Base-by-base conservation (phyloP, 2,888 invertebrate species). In the Troilus luridus region DNA sequence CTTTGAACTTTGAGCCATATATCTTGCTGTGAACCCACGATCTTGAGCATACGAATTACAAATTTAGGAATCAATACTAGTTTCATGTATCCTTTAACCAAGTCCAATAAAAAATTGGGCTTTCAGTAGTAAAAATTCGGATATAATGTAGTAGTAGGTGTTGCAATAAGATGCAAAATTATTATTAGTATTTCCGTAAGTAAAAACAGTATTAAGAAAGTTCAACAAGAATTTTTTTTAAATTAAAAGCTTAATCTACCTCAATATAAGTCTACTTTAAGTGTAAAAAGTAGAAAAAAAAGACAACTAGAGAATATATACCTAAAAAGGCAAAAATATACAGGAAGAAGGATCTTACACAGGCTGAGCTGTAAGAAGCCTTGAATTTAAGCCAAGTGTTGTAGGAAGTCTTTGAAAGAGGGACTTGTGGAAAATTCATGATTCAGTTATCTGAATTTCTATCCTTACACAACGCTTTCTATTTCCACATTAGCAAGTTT, bases 401-500 rank as follows among this genome's bases (percentile, higher is more conserved):
- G 56, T 54, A 85, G 85, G 85, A 85, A 85, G 85, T 85, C 56
- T 21, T 10, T 56, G 85, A 56, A 12, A 12, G n/a, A 58, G 12
- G 21, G 56, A 56, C 11, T 11, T 56, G 85, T 19, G 85, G 85
- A 85, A 41, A 85, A 85, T 85, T 85, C 85, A 85, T 85, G 85
- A 85, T 56, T 56, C n/a, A n/a, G 56, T 85, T 56, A 85, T 54
- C 56, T 85, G 85, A 58, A 85, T 85, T 85, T 85, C 85, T 56
- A 85, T 85, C 85, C 85, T 85, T 85, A 56, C 54, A 85, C 56
- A 85, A 85, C 56, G 56, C 85, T 85, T 85, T 85, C 85, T 85
- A 85, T 85, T 85, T 85, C 85, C 56, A 85, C 85, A 85, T 85
- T 85, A 85, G 85, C 85, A 85, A 85, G 85, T 85, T 85, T 85